Base-by-base conservation (phyloP, 2,113 vertebrate species). In the Solea solea region DNA sequence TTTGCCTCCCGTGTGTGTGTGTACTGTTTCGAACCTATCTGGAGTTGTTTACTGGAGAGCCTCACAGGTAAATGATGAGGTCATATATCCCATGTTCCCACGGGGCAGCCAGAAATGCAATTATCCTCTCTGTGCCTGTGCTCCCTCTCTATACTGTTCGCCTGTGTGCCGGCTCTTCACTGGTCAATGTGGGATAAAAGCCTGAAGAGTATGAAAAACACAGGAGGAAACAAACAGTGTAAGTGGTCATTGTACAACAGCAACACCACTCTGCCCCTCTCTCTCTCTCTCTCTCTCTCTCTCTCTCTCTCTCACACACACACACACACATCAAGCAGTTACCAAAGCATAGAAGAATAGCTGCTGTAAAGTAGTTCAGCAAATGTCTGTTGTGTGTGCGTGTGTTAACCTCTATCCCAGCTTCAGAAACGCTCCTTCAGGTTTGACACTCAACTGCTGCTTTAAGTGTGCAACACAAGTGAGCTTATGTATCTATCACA, bases 11-110 rank as follows among this genome's bases (percentile, higher is more conserved):
- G 42, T 69, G 34, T 21, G 49, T 14, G 58, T 28, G 28, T 21
- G 16, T 56, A 13, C 7, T 10, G n/a, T 51, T 28, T 45, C 51
- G 58, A 59, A 90, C 90, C 89, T 90, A 62, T 83, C 34, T 82
- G 75, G 56, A 64, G 72, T 75, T 79, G 85, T 88, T 91, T 85
- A 90, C 71, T 86, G 74, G 71, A 78, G 74, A 86, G 84, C 64
- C 80, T 82, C 76, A 69, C 86, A 85, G 84, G 86, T 90, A 85
- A 88, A 84, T 74, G 89, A 90, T 87, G 89, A 87, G 80, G 84
- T 90, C 86, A 88, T 86, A 90, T 88, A 91, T 90, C 83, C 90
- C 91, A 91, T 91, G 86, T 79, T 90, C 91, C 90, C 87, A 80
- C 60, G 15, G 89, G 86, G 82, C 73, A 78, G 64, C 57, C 54